These are phyloP conservation scores for mouse (Mus musculus) DNA, from an alignment of 2,113 vertebrate genomes.

Conservation along the genomic window GRCm39 chr12:34195001-34195500, in stretches of 20 bases:
- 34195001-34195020: not conserved
- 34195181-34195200: not conserved
- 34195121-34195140: not conserved
- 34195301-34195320: constrained; percentile 47
- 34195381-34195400: constrained; percentile 82
- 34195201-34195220: constrained; percentile 36
- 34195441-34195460: constrained; percentile 78
- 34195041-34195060: too few relatives aligned
- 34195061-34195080: not conserved
- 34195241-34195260: not conserved
- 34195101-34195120: not conserved
- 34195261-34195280: constrained; percentile 57
- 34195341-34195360: constrained; percentile 73
- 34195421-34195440: constrained; percentile 80
- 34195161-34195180: constrained; percentile 5
- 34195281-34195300: not conserved
- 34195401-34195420: constrained; percentile 76
- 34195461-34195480: constrained; percentile 66
- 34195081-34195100: not conserved
- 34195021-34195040: not conserved
- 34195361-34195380: constrained; percentile 66
- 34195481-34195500: constrained; percentile 74
- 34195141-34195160: not conserved
- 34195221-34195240: not conserved
- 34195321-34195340: constrained; percentile 69